Evolutionary conservation across 2,113 vertebrate species (phyloP).

Genomic region (Cyphomyrus plagiostoma): DNA sequence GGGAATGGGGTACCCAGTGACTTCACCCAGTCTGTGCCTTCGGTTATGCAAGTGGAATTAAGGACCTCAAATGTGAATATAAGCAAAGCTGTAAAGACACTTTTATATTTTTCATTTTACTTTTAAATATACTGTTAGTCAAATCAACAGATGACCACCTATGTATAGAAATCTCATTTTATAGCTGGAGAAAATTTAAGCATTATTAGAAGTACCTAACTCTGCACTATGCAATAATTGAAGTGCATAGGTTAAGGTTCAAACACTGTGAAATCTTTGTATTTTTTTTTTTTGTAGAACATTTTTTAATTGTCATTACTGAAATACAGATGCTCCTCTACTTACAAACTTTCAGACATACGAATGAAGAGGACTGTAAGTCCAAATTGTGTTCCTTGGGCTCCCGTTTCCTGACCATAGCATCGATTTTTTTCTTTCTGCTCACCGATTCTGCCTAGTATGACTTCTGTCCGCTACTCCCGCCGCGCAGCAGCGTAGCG

Average conservation of each 20-base stretch:
- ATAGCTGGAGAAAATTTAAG: background rate
- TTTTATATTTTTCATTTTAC: background rate
- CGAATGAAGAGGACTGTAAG: too few relatives aligned
- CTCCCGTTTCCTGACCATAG: too few relatives aligned
- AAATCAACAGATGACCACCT: background rate
- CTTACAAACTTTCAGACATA: too few relatives aligned
- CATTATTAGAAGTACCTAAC: background rate
- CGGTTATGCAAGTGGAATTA: background rate
- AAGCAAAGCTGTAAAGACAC: background rate
- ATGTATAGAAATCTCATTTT: background rate
- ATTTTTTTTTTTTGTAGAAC: background rate
- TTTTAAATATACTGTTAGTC: background rate
- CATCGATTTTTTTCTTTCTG: too few relatives aligned
- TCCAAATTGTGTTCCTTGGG: too few relatives aligned
- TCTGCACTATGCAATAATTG: background rate
- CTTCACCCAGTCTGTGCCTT: background rate
- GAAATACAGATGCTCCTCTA: background rate
- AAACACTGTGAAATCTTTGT: background rate
- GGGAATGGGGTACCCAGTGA: background rate
- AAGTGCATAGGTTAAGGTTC: background rate
- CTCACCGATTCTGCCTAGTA: too few relatives aligned
- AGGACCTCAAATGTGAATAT: background rate
- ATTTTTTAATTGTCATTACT: background rate
- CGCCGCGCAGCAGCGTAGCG: accelerated
- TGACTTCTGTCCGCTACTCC: too few relatives aligned